These are phyloP conservation scores for Aphelenchoides avenae DNA, from an alignment of 1,140 invertebrate genomes.

Conservation along the genomic window DNA sequence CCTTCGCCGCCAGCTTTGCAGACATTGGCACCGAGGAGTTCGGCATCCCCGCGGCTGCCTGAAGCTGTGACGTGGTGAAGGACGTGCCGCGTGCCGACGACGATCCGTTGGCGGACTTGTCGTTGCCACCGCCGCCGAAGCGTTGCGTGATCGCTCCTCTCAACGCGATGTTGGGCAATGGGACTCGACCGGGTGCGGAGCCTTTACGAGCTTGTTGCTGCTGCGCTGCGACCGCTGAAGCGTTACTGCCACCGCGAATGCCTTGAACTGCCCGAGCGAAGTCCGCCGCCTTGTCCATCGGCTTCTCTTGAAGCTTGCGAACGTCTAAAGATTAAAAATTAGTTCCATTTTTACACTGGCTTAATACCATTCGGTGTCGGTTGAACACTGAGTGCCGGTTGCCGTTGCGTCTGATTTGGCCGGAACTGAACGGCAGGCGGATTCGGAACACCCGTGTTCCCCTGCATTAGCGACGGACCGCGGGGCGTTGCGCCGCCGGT, in stretches of 20 bases:
- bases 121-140: no score
- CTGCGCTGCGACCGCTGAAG: no score
- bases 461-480: no score
- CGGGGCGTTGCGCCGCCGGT: no score
- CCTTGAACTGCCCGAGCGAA: constrained; percentile 13
- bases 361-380: constrained; percentile 11
- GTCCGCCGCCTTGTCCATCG: constrained; percentile 31
- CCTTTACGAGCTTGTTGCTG: constrained; percentile 45
- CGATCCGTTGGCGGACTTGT: no score
- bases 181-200: constrained; percentile 49
- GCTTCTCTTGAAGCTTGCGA: no score
- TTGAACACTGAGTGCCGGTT: constrained; percentile 39
- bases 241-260: no score
- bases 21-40: constrained; percentile 27
- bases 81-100: constrained; percentile 34
- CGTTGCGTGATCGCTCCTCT: constrained; percentile 16
- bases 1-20: constrained; percentile 42
- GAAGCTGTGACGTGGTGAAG: constrained; percentile 35
- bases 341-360: background rate
- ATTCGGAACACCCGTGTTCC: constrained; percentile 10
- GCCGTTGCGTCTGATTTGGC: constrained; percentile 12
- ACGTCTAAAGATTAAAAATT: no score
- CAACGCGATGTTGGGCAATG: constrained; percentile 39
- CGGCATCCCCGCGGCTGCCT: no score
- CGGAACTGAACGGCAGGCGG: constrained; percentile 24